Base-by-base conservation (phyloP, 2,797 vertebrate genomes). In the Clarias fuscus region DNA sequence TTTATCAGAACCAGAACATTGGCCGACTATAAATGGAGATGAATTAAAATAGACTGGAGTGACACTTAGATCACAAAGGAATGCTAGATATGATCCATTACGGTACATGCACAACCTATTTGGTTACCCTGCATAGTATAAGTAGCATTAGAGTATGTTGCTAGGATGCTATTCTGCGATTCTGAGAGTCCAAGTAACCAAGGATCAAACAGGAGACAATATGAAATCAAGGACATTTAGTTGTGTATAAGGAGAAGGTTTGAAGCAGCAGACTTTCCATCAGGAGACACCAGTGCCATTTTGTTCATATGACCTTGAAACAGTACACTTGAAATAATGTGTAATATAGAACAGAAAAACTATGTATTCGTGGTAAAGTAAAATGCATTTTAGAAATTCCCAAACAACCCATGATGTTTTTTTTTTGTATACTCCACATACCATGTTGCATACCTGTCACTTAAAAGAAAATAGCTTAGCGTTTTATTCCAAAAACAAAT, bases 1-100 rank as follows among this genome's bases (percentile, higher is more conserved):
- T 62, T 86, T 88, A 88, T 87, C 88, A 86, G 78, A 78, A 72
- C 30, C 64, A 71, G 53, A 83, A 65, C 43, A 78, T 20, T 81
- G 61, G 30, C 64, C 70, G 73, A 86, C 92, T 88, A 91, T 91
- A 91, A 88, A 92, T 90, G 91, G 91, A 91, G 80, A 87, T 85
- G 83, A 86, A 85, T 85, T 59, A 62, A 89, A 90, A 91, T 81
- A 90, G 89, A 87, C 82, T 84, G 53, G 78, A 86, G 82, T 81
- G 86, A 58, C 84, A 59, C 84, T 84, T 85, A 79, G 75, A n/a
- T 48, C 68, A 61, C 24, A 62, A 5, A 84, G 61, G 81, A 86
- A 87, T 88, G 84, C 20, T 64, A 71, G 67, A 61, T 53, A 81
- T 65, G 62, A 24, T 65, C 59, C 17, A 33, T 80, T 73, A 84